Evolutionary conservation across 2,113 vertebrate species (phyloP), one percentile per base, ranked within the genome.

Genomic region (Synodontis membranacea): DNA sequence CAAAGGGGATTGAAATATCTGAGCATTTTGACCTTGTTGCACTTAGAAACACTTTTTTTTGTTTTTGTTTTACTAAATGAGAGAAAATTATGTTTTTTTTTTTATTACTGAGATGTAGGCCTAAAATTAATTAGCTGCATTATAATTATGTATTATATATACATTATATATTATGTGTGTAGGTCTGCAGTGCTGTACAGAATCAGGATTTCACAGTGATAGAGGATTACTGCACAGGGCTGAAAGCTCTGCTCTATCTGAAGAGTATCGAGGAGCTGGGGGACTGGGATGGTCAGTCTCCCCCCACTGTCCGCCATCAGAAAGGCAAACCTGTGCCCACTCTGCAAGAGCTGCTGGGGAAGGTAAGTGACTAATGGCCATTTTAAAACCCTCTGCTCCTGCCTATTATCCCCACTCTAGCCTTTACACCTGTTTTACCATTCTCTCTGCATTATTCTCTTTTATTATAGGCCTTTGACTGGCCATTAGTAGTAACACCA

Each of bases 171-270:
- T 82, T 62, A 62, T 42, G 19, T 83, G 42, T 66, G 50, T 80
- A 98, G 97, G 96, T 99, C 19, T 98, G 98, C 92, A 99, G 98
- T 86, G 97, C 97, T 0, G 72, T 98, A 83, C 98, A 99, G 93
- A 99, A 99, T 92, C 97, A 99, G 93, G 98, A 99, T 92, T 97
- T 98, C 92, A 98, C 97, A 23, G 91, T 99, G 91, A 98, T 99
- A 48, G 96, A 97, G 87, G 97, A 99, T 90, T 98, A 98, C 90
- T 98, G 97, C 91, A 94, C 93, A 15, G 96, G 96, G 4, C 94
- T 97, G 82, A 94, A 4, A 90, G 93, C 96, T 64, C 93, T 97
- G 80, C 95, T 97, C 23, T 97, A 97, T 90, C 92, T 97, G 87
- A 92, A 95, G 92, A 96, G 94, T 92, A 94, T 96, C 12, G 94